phyloP scores from a whole-genome alignment of 2,113 vertebrate genomes.

The Neotoma lepida region DNA sequence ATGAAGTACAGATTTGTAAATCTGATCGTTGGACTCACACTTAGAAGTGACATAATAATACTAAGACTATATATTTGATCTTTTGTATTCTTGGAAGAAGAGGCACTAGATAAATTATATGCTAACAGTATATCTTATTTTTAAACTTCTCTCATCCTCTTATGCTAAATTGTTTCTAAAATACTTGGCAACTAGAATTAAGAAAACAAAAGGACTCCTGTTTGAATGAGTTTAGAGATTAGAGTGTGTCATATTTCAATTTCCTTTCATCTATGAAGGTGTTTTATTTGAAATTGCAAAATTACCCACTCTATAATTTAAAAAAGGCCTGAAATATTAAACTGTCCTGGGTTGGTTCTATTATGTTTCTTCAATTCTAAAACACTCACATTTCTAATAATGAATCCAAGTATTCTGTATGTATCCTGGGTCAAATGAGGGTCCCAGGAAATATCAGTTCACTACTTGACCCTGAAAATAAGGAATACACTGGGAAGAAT shows the following conservation, averaged over 20 bases:
- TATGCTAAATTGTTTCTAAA: slow-evolving; percentile 17
- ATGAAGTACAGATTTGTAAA: not conserved
- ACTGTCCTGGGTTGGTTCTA: not conserved
- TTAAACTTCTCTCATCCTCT: not conserved
- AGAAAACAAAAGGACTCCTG: slow-evolving; percentile 27
- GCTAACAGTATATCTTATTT: not conserved
- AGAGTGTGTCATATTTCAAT: not conserved
- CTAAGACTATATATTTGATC: not conserved
- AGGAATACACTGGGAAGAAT: not conserved
- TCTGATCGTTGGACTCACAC: not conserved
- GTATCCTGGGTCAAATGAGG: not conserved
- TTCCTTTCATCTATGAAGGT: slow-evolving; percentile 25
- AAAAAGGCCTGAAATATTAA: slow-evolving; percentile 22
- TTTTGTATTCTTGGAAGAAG: slow-evolving; percentile 1
- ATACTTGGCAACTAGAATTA: slow-evolving; percentile 13
- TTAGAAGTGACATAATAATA: not conserved
- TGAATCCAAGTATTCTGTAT: not conserved
- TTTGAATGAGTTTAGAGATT: slow-evolving; percentile 29
- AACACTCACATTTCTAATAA: slow-evolving; percentile 18
- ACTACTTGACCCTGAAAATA: not conserved
- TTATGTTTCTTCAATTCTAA: not conserved
- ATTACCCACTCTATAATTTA: not conserved
- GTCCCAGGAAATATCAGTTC: not conserved
- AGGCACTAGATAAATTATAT: not conserved
- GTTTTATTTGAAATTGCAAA: slow-evolving; percentile 36